Evolutionary conservation across 1,140 invertebrate species (phyloP).

Genomic region (silkworm (Bombyx mori)): ASM3026992v2 NC_085116.1:2395001-2395500

Average conservation of each 20-base stretch:
- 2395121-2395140: conserved; percentile 88
- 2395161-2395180: conserved; percentile 82
- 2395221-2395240: conserved; percentile 93
- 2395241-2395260: conserved; percentile 93
- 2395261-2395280: conserved; percentile 82
- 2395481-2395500: too few species aligned
- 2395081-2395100: conserved; percentile 62
- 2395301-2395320: conserved; percentile 12
- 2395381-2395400: conserved; percentile 75
- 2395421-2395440: conserved; percentile 87
- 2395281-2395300: conserved; percentile 82
- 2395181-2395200: conserved; percentile 84
- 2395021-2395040: conserved; percentile 86
- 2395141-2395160: conserved; percentile 90
- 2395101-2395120: conserved; percentile 94
- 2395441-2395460: conserved; percentile 88
- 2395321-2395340: too few species aligned
- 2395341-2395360: too few species aligned
- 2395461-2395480: conserved; percentile 95
- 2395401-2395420: conserved; percentile 81
- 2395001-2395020: conserved; percentile 58
- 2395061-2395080: conserved; percentile 60
- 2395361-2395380: background rate
- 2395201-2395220: conserved; percentile 92
- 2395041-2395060: conserved; percentile 86